phyloP scores from a whole-genome alignment of 2,113 vertebrate species.

The Nettapus auritus region DNA sequence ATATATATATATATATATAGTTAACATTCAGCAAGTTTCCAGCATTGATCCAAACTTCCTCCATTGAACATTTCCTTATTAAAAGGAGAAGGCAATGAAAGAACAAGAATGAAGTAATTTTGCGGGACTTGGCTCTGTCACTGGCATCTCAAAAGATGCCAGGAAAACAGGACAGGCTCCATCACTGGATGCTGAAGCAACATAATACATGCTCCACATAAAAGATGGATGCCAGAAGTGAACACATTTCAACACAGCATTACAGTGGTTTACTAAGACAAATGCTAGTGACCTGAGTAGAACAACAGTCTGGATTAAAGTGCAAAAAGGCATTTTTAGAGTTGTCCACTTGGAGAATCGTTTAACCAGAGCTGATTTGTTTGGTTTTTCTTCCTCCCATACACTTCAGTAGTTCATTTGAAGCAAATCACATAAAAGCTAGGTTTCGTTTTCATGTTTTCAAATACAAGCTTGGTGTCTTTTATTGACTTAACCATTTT shows the following conservation, averaged over 20 bases:
- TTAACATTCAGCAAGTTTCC: neutral
- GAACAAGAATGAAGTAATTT: neutral
- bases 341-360: neutral
- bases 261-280: neutral
- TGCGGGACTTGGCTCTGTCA: neutral
- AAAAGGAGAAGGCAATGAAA: neutral
- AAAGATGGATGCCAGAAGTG: neutral
- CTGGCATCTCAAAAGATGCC: neutral
- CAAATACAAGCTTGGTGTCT: neutral
- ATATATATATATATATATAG: neutral
- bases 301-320: neutral
- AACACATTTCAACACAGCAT: neutral
- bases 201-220: neutral
- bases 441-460: neutral
- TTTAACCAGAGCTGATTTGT: neutral
- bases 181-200: neutral
- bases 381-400: neutral
- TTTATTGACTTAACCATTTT: neutral
- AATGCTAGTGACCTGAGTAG: neutral
- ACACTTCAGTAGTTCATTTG: neutral
- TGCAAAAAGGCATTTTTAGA: neutral
- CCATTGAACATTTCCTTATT: neutral
- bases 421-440: neutral
- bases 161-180: neutral
- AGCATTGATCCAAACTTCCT: neutral